Evolutionary conservation across 2,888 invertebrate genomes (phyloP).

Genomic region (Lamproptera curius): DNA sequence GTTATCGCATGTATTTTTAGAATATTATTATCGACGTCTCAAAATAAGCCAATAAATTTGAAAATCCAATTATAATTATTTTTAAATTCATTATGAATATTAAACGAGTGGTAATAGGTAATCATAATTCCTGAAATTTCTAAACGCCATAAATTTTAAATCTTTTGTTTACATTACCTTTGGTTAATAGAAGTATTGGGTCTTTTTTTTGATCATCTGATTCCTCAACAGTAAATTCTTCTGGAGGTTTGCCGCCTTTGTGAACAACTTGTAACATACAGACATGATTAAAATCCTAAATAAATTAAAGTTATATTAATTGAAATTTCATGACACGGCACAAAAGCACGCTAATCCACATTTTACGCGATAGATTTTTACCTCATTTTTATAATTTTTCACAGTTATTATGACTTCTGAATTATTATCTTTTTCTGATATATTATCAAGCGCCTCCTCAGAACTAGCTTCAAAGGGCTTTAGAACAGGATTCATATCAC

Average conservation of each 20-base stretch:
- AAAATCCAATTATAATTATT: too few relatives aligned
- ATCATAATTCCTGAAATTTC: too few relatives aligned
- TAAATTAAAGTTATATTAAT: too few relatives aligned
- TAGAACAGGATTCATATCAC: constrained; percentile 30
- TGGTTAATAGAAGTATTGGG: constrained; percentile 52
- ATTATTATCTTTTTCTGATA: constrained; percentile 40
- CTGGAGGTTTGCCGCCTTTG: constrained; percentile 52
- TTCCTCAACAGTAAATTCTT: constrained; percentile 27
- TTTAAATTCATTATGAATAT: too few relatives aligned
- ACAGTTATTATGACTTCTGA: constrained; percentile 69
- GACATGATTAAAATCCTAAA: constrained; percentile 56
- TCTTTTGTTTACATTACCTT: constrained; percentile 54
- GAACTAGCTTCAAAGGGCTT: constrained; percentile 42
- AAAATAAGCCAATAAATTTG: too few relatives aligned
- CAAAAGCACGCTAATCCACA: too few relatives aligned
- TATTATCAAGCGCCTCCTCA: constrained; percentile 29
- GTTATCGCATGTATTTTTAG: too few relatives aligned
- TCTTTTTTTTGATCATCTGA: constrained; percentile 42
- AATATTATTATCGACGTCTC: too few relatives aligned
- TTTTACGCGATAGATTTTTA: too few relatives aligned
- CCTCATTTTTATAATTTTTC: constrained; percentile 59
- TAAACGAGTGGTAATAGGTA: too few relatives aligned
- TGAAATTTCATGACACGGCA: too few relatives aligned
- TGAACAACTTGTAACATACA: constrained; percentile 65
- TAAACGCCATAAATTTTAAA: too few relatives aligned